A percentile compares a stretch with the other conserved stretches of the same genome.
These are phyloP conservation scores for Limnodromus scolopaceus DNA, from an alignment of 2,797 vertebrate genomes.

Conservation along the genomic window DNA sequence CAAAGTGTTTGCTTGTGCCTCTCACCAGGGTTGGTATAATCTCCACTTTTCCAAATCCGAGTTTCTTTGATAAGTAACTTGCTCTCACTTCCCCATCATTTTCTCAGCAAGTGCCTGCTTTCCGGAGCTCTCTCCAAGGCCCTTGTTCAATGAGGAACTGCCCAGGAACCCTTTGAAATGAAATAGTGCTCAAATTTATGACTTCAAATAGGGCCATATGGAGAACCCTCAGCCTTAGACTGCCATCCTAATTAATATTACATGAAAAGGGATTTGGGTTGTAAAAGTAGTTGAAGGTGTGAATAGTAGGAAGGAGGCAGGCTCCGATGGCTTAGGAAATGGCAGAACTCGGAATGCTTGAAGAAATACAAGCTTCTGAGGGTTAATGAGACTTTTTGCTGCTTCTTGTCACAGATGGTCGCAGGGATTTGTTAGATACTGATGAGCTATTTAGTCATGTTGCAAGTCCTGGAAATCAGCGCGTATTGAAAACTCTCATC, in stretches of 20 bases:
- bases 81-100: neutral
- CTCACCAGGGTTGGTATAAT: neutral
- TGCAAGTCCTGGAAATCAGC: slow-evolving; percentile 47
- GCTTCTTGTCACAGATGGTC: slow-evolving; percentile 17
- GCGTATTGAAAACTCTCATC: slow-evolving; percentile 33
- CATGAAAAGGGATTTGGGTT: neutral
- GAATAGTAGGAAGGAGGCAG: neutral
- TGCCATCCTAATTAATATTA: neutral
- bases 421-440: slow-evolving; percentile 26
- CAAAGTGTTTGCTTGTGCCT: neutral
- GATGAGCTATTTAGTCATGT: slow-evolving; percentile 56
- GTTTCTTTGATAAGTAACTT: neutral
- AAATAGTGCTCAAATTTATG: neutral
- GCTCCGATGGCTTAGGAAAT: neutral
- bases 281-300: neutral
- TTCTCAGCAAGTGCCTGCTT: neutral
- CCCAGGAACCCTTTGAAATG: neutral
- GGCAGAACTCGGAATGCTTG: neutral
- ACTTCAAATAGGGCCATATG: neutral
- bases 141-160: neutral
- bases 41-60: neutral
- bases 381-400: slow-evolving; percentile 32
- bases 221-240: neutral
- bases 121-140: neutral
- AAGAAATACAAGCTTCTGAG: neutral